phyloP scores from a whole-genome alignment of 2,888 invertebrate species.

The Cephus runcator region DNA sequence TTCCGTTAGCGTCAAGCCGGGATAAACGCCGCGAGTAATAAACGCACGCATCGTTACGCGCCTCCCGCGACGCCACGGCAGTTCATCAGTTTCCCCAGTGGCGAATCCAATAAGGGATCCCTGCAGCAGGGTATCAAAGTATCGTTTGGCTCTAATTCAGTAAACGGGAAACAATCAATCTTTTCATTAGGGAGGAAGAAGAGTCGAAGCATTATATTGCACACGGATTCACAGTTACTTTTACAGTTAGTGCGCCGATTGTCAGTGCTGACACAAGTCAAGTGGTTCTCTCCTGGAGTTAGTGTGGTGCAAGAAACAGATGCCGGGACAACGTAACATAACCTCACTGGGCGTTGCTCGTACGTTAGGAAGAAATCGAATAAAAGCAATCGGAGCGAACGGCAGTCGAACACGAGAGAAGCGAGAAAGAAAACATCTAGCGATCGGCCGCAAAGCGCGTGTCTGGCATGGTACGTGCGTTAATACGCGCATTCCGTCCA shows the following conservation, averaged over 20 bases:
- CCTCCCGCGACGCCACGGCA: neutral
- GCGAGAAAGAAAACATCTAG: neutral
- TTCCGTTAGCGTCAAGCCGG: neutral
- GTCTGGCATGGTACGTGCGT: neutral
- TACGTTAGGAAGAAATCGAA: neutral
- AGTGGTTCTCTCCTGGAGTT: neutral
- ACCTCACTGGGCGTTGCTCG: neutral
- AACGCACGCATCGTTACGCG: neutral
- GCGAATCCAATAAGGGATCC: neutral
- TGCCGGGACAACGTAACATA: neutral
- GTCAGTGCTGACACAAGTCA: neutral
- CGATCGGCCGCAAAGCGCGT: neutral
- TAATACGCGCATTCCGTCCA: neutral
- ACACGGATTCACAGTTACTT: neutral
- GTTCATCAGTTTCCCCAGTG: neutral
- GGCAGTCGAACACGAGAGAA: neutral
- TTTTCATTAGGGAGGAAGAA: neutral
- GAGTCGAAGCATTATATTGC: neutral
- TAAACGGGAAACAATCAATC: neutral
- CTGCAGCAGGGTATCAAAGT: neutral
- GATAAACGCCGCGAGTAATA: neutral
- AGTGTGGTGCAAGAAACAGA: neutral
- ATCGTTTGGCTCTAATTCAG: neutral
- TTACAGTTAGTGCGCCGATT: neutral
- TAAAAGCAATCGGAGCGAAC: neutral